Evolutionary conservation across 2,888 invertebrate species (phyloP).

Genomic region (Lordiphosa andalusiaca): DNA sequence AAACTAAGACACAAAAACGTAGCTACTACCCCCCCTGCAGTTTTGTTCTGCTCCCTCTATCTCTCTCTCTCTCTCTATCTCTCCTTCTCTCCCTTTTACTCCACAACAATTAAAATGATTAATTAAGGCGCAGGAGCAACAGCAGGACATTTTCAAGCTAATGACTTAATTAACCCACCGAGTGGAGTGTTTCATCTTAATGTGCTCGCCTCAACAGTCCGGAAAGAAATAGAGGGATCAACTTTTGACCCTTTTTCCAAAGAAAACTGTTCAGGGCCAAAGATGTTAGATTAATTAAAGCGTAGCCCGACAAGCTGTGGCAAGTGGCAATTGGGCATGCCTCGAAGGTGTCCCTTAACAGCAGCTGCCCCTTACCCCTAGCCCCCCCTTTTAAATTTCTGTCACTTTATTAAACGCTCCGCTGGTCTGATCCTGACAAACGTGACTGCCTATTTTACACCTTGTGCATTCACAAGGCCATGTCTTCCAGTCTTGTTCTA

Average conservation of each 20-base stretch:
- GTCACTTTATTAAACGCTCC: constrained; percentile 53
- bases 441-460: constrained; percentile 65
- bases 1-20: constrained; percentile 10
- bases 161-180: constrained; percentile 69
- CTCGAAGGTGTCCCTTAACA: constrained; percentile 21
- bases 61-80: constrained; percentile 19
- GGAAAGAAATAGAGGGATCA: constrained; percentile 13
- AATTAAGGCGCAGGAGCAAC: constrained; percentile 56
- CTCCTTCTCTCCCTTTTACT: constrained; percentile 37
- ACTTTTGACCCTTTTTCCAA: constrained; percentile 72
- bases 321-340: constrained; percentile 52
- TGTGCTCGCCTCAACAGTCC: constrained; percentile 63
- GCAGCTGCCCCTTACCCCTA: constrained; percentile 18
- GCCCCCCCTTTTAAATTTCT: neutral
- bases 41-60: constrained; percentile 1
- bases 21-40: constrained; percentile 3
- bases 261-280: constrained; percentile 36
- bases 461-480: constrained; percentile 33
- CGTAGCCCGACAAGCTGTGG: constrained; percentile 45
- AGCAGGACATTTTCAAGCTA: constrained; percentile 71
- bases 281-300: constrained; percentile 66
- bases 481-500: constrained; percentile 23
- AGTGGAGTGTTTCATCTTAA: constrained; percentile 59
- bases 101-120: constrained; percentile 69
- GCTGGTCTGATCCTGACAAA: constrained; percentile 54